phyloP scores from a whole-genome alignment of 2,113 vertebrate genomes.

The Danionella cerebrum region DNA sequence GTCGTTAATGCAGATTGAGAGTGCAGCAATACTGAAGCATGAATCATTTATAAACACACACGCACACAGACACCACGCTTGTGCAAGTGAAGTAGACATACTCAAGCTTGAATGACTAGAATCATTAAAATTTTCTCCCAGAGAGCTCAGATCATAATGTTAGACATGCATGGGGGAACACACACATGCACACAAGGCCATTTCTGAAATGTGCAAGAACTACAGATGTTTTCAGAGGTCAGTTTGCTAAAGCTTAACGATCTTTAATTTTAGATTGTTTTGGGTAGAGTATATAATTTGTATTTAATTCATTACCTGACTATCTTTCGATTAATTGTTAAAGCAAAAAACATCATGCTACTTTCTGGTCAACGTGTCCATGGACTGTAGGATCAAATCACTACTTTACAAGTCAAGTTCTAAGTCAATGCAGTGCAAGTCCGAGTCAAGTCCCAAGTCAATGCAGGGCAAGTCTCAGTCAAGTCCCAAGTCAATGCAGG shows the following conservation, averaged over 20 bases:
- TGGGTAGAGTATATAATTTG: no score
- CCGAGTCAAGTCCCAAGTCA: no score
- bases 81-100: not conserved
- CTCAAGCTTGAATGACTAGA: constrained; percentile 1
- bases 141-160: constrained; percentile 6
- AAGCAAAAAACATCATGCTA: no score
- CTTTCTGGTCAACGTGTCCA: no score
- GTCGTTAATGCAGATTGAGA: constrained; percentile 1
- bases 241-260: not conserved
- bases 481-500: no score
- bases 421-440: no score
- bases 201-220: not conserved
- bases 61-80: not conserved
- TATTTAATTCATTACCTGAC: no score
- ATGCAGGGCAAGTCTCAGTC: no score
- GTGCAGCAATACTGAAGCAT: not conserved
- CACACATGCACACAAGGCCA: not conserved
- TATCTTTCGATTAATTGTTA: no score
- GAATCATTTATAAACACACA: not conserved
- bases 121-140: constrained; percentile 13
- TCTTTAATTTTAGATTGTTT: not conserved
- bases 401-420: no score
- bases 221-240: constrained; percentile 1
- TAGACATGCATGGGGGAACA: not conserved
- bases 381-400: no score